Conservation (phyloP, 2,113 vertebrate genomes). For the Tetraodon nigroviridis region DNA sequence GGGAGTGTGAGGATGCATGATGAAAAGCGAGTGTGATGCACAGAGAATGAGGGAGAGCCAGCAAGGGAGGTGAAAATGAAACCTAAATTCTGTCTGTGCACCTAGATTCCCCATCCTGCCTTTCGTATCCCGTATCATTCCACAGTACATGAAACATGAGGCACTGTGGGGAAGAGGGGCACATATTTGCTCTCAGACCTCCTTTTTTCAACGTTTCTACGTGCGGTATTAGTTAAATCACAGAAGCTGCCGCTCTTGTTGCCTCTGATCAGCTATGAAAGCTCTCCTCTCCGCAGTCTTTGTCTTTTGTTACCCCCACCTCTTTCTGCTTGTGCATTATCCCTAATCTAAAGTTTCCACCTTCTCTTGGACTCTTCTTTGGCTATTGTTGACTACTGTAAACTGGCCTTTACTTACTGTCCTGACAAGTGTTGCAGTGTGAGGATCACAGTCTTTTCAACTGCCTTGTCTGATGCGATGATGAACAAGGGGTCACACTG, state of each 20-base stretch:
- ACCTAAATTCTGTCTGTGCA: conserved; percentile 12
- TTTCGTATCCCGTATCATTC: conserved; percentile 8
- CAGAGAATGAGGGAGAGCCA: conserved; percentile 17
- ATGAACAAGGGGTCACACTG: conserved; percentile 45
- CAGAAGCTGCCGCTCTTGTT: conserved; percentile 13
- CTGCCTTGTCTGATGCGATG: conserved; percentile 37
- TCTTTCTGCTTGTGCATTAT: conserved; percentile 10
- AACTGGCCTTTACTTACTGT: conserved; percentile 32
- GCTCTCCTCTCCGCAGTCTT: conserved; percentile 21
- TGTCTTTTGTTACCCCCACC: not conserved
- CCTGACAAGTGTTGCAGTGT: conserved; percentile 22
- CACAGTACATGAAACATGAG: conserved; percentile 6
- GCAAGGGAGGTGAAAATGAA: conserved; percentile 56
- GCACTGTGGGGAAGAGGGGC: conserved; percentile 1
- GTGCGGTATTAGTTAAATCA: conserved; percentile 22
- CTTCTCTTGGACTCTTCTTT: not conserved
- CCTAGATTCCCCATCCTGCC: conserved; percentile 2
- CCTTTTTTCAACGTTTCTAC: conserved; percentile 26
- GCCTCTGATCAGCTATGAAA: conserved; percentile 34
- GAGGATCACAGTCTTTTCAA: conserved; percentile 39
- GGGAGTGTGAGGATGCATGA: conserved; percentile 21
- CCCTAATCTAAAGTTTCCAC: not conserved
- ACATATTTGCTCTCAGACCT: conserved; percentile 8
- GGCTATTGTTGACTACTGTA: not conserved
- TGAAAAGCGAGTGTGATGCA: conserved; percentile 7